Conservation (phyloP, 2,888 invertebrate genomes). For the Eristalis pertinax region DNA sequence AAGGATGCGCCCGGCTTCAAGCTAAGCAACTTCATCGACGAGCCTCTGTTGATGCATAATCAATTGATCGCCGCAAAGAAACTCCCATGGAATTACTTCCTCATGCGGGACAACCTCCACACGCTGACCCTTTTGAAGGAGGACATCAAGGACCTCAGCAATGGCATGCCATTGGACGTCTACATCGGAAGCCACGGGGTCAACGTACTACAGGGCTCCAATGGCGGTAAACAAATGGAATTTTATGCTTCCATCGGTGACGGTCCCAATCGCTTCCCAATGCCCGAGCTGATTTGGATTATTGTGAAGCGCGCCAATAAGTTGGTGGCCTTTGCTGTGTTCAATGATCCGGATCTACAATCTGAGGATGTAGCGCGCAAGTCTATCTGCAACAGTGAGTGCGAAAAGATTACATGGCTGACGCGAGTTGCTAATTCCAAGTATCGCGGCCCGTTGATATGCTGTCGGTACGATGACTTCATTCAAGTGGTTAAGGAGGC, state of each 20-base stretch:
- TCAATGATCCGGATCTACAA: slow-evolving; percentile 73
- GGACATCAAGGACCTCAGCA: slow-evolving; percentile 73
- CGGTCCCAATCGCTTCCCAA: slow-evolving; percentile 73
- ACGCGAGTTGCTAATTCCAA: slow-evolving; percentile 50
- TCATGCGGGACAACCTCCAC: slow-evolving; percentile 73
- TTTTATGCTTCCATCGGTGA: slow-evolving; percentile 73
- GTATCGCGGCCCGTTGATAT: slow-evolving; percentile 51
- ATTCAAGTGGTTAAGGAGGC: slow-evolving; percentile 50
- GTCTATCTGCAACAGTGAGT: slow-evolving; percentile 74
- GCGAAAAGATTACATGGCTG: slow-evolving; percentile 75
- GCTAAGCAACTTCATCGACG: slow-evolving; percentile 73
- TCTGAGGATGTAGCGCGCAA: slow-evolving; percentile 60
- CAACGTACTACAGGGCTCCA: slow-evolving; percentile 60
- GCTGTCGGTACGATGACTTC: slow-evolving; percentile 58
- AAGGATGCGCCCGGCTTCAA: slow-evolving; percentile 73
- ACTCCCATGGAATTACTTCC: slow-evolving; percentile 76
- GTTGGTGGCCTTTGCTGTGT: slow-evolving; percentile 74
- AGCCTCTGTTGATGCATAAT: slow-evolving; percentile 73
- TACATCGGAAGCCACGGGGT: slow-evolving; percentile 76
- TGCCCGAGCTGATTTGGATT: slow-evolving; percentile 76
- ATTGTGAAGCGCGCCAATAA: slow-evolving; percentile 73
- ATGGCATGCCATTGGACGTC: slow-evolving; percentile 72
- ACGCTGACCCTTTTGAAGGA: slow-evolving; percentile 73
- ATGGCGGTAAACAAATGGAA: slow-evolving; percentile 70
- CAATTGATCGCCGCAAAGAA: slow-evolving; percentile 75